Base-by-base conservation (phyloP, 2,888 invertebrate species). In the Acronicta psi region DNA sequence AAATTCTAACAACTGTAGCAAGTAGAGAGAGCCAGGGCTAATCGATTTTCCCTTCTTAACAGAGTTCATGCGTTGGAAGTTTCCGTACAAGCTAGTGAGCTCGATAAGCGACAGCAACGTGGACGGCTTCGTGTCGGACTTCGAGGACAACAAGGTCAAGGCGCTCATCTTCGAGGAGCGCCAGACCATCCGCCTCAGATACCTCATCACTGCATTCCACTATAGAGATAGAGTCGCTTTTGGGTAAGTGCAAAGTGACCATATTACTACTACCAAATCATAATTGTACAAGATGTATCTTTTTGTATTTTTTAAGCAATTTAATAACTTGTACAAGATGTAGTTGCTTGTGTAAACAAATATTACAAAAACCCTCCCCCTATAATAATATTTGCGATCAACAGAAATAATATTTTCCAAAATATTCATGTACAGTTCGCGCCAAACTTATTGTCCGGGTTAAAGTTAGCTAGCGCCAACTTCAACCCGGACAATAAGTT, bases 91-190 rank as follows among this genome's bases (percentile, higher is more conserved):
- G 82, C 89, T 98, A 78, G 96, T 98, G 52, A 95, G 95, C 55
- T 93, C 89, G 40, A 91, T 99, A n/a, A 95, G 95, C 55, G 97
- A 97, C 78, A 92, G 95, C 29, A 97, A 96, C 80, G 94, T 97
- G 36, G 96, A 97, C 46, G 93, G 94, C 8, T 99, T 99, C 86
- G 95, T 99, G 29, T 95, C 95, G 43, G 98, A 98, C 52, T 99
- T 99, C 97, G 95, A 96, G 62, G 99, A 99, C 91, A 99, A 99
- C 89, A 95, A 96, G 87, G 98, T 99, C 40, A 95, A 99, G 69
- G 98, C 97, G 29, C 92, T 99, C 55, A 96, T 99, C 79, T 97
- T 99, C 89, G 97, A 98, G 82, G 97, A 97, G 62, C 94, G 96
- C 59, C 95, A 95, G 65, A 95, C 96, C 11, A 96, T 98, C 53